Conservation (phyloP, 2,113 vertebrate species). For the Hydrolagus affinis region DNA sequence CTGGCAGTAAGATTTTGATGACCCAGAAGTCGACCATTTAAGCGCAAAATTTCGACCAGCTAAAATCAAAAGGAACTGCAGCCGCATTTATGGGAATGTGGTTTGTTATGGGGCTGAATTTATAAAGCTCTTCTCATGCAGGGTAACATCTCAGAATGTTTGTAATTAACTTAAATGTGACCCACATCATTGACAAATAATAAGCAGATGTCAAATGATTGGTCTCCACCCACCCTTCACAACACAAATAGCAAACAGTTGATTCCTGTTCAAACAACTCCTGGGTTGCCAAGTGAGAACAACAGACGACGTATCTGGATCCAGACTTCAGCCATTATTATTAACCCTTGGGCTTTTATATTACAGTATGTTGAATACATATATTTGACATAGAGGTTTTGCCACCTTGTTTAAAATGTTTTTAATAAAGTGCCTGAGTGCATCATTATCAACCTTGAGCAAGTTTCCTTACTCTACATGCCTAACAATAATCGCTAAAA, state of each 20-base stretch:
- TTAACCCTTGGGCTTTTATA: neutral
- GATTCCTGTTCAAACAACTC: neutral
- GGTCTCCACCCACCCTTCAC: neutral
- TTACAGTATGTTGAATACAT: neutral
- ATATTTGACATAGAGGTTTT: neutral
- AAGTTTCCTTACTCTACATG: too few relatives aligned
- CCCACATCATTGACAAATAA: neutral
- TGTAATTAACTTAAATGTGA: too few relatives aligned
- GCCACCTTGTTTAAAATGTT: neutral
- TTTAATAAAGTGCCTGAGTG: neutral
- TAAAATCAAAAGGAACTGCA: too few relatives aligned
- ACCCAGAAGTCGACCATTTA: too few relatives aligned
- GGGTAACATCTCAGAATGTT: neutral
- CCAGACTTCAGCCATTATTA: neutral
- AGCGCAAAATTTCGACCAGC: too few relatives aligned
- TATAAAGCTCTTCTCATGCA: neutral
- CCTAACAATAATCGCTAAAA: too few relatives aligned
- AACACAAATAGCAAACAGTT: neutral
- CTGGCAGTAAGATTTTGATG: too few relatives aligned
- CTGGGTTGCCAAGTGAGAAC: neutral
- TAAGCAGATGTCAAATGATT: neutral
- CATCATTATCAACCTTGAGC: neutral
- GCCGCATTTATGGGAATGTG: too few relatives aligned
- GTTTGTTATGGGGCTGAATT: too few relatives aligned
- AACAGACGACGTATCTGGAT: neutral